These are phyloP conservation scores for Beris morrisii DNA, from an alignment of 2,888 invertebrate genomes.

Conservation along the genomic window DNA sequence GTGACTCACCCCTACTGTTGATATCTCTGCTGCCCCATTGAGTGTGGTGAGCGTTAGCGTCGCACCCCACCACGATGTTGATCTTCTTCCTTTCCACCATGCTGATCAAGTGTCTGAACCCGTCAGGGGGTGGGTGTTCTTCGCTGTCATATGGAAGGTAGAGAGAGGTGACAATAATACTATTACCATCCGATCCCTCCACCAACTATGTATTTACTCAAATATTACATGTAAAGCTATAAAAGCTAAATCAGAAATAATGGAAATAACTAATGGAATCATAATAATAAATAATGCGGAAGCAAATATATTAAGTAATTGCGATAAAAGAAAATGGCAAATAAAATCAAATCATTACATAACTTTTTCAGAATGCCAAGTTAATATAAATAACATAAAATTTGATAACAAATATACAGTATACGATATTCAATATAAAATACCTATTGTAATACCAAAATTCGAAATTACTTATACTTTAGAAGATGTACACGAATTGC, in stretches of 20 bases:
- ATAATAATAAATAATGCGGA: constrained; percentile 1
- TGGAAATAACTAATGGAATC: constrained; percentile 2
- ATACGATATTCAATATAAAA: neutral
- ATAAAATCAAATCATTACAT: constrained; percentile 2
- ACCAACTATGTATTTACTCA: no score
- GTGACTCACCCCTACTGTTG: no score
- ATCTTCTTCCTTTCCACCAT: no score
- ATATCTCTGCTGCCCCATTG: no score
- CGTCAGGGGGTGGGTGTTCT: no score
- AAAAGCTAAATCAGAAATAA: neutral
- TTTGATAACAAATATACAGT: constrained; percentile 6
- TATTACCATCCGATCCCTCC: no score
- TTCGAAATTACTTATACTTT: neutral
- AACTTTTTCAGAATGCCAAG: neutral
- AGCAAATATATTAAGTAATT: neutral
- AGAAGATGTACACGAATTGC: constrained; percentile 6
- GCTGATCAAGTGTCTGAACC: no score
- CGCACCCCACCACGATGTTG: no score
- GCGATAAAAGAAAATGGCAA: constrained; percentile 3
- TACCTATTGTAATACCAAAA: constrained; percentile 1
- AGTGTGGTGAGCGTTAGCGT: no score
- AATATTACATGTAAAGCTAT: constrained; percentile 5
- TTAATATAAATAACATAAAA: constrained; percentile 3
- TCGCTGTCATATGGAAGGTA: no score
- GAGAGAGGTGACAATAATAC: no score